These are phyloP conservation scores for Myopa testacea DNA, from an alignment of 2,888 invertebrate species.

Conservation along the genomic window DNA sequence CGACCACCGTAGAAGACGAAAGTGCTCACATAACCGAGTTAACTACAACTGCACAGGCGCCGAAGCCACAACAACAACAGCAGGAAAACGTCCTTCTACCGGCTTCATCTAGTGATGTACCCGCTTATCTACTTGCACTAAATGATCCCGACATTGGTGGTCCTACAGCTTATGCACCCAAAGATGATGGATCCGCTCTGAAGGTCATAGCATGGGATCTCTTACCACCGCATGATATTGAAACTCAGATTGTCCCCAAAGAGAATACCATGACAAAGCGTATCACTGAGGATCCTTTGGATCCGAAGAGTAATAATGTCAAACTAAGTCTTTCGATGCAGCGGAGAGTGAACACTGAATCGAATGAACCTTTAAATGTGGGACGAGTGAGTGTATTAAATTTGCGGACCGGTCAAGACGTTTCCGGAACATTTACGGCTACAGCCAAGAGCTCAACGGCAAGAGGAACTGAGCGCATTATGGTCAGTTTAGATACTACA, in stretches of 20 bases:
- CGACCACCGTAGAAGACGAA: conserved; percentile 59
- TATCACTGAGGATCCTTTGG: conserved; percentile 51
- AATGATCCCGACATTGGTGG: conserved; percentile 60
- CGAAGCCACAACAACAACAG: conserved; percentile 25
- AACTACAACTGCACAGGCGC: not conserved
- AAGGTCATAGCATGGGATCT: conserved; percentile 66
- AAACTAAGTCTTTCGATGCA: conserved; percentile 40
- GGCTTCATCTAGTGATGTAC: conserved; percentile 43
- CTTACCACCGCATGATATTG: conserved; percentile 55
- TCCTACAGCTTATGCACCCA: conserved; percentile 57
- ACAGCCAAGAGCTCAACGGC: not conserved
- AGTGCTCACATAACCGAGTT: conserved; percentile 56
- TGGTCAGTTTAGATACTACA: not conserved
- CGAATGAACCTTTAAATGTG: not conserved
- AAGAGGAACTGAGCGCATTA: not conserved
- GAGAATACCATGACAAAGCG: conserved; percentile 49
- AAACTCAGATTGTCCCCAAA: conserved; percentile 53
- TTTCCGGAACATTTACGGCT: too few relatives aligned
- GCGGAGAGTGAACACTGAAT: conserved; percentile 38
- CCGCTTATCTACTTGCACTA: conserved; percentile 58
- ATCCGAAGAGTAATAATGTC: conserved; percentile 53
- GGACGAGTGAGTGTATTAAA: conserved; percentile 49
- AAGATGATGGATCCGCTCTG: conserved; percentile 50
- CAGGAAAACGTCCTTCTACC: conserved; percentile 43
- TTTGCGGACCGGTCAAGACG: conserved; percentile 10